Evolutionary conservation across 2,888 invertebrate genomes (phyloP).

Genomic region (Epicampocera succincta): DNA sequence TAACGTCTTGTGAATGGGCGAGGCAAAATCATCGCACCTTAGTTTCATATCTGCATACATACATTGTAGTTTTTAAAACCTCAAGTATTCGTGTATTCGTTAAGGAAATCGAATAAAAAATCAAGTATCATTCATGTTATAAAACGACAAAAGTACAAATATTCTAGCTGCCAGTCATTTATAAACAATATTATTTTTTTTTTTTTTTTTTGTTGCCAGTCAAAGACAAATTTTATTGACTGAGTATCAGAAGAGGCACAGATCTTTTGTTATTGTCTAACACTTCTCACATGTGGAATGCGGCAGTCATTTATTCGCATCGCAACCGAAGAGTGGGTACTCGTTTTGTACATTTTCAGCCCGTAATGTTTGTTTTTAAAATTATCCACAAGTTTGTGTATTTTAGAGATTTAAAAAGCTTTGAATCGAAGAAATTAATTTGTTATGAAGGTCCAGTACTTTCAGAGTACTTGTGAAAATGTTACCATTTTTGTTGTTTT

Average conservation of each 20-base stretch:
- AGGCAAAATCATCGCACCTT: conserved; percentile 64
- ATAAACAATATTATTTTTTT: conserved; percentile 10
- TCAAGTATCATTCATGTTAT: conserved; percentile 66
- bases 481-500: conserved; percentile 35
- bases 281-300: conserved; percentile 38
- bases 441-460: background rate
- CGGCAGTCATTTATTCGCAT: conserved; percentile 50
- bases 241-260: background rate
- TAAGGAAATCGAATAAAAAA: conserved; percentile 50
- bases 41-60: conserved; percentile 43
- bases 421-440: background rate
- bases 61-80: background rate
- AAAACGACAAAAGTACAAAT: conserved; percentile 61
- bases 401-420: conserved; percentile 14
- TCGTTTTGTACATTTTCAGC: background rate
- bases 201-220: too few species aligned
- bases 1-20: conserved; percentile 42
- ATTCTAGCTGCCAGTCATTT: conserved; percentile 49
- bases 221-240: conserved; percentile 8
- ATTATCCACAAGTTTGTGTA: conserved; percentile 55
- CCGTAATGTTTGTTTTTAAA: conserved; percentile 55
- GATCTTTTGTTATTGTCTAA: conserved; percentile 1
- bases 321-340: conserved; percentile 13
- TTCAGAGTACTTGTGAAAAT: conserved; percentile 21
- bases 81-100: conserved; percentile 47